Evolutionary conservation across 2,113 vertebrate species (phyloP).

Genomic region (Hipposideros armiger): DNA sequence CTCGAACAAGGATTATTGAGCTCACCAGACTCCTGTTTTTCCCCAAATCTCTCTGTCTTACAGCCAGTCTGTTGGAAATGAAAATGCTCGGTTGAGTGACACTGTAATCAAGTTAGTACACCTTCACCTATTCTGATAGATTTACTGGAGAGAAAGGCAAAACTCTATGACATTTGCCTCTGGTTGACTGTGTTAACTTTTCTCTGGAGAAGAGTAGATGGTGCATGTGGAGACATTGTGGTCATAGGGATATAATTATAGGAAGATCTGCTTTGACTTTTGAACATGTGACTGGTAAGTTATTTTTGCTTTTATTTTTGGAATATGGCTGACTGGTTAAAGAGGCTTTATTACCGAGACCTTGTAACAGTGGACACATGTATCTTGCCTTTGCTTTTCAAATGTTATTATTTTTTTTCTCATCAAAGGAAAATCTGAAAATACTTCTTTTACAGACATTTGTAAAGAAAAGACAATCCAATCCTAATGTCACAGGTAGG

Average conservation of each 20-base stretch:
- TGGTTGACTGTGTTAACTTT: background rate
- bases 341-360: background rate
- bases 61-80: background rate
- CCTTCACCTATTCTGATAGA: background rate
- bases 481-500: background rate
- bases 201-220: background rate
- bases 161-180: background rate
- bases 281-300: fast-evolving
- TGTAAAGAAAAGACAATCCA: background rate
- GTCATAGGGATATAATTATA: fast-evolving
- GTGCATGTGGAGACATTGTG: fast-evolving
- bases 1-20: background rate
- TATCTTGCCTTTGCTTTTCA: constrained; percentile 11
- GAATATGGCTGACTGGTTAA: background rate
- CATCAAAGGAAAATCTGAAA: background rate
- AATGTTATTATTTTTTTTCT: background rate
- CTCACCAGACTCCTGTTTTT: background rate
- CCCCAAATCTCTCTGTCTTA: background rate
- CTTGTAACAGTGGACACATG: background rate
- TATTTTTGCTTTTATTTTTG: background rate
- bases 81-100: background rate
- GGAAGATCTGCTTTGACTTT: background rate
- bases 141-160: background rate
- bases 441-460: background rate
- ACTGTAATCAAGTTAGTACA: background rate